A percentile compares a stretch with the other conserved stretches of the same genome.
Conservation (phyloP, 2,113 vertebrate genomes). For the Eira barbara region DNA sequence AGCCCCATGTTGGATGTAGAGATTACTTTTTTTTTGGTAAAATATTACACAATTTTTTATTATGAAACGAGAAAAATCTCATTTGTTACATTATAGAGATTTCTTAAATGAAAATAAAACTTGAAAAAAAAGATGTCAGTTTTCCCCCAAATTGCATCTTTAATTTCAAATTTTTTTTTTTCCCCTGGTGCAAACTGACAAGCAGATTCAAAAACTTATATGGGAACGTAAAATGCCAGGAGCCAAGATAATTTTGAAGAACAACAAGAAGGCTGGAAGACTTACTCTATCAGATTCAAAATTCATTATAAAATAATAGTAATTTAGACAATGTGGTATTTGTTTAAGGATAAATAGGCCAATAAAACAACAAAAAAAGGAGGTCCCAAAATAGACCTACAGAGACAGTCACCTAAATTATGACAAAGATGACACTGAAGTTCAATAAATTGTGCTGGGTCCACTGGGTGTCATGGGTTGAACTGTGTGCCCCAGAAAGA, state of each 20-base stretch:
- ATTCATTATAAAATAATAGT: not conserved
- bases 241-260: conserved; percentile 12
- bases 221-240: not conserved
- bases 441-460: not conserved
- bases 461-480: not conserved
- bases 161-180: not conserved
- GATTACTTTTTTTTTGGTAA: not conserved
- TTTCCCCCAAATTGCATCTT: not conserved
- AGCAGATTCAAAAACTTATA: conserved; percentile 11
- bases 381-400: not conserved
- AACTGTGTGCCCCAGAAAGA: not conserved
- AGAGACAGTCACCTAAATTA: not conserved
- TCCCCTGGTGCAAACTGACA: not conserved
- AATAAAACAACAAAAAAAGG: not conserved
- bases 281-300: not conserved
- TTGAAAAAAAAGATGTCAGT: not conserved
- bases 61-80: not conserved
- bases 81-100: not conserved
- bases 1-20: not conserved
- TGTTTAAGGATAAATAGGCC: not conserved
- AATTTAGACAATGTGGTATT: not conserved
- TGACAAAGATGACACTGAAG: not conserved
- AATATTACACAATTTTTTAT: not conserved
- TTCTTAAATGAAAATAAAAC: not conserved
- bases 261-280: not conserved